These are phyloP conservation scores for Lagria hirta DNA, from an alignment of 2,888 invertebrate genomes.

Conservation along the genomic window DNA sequence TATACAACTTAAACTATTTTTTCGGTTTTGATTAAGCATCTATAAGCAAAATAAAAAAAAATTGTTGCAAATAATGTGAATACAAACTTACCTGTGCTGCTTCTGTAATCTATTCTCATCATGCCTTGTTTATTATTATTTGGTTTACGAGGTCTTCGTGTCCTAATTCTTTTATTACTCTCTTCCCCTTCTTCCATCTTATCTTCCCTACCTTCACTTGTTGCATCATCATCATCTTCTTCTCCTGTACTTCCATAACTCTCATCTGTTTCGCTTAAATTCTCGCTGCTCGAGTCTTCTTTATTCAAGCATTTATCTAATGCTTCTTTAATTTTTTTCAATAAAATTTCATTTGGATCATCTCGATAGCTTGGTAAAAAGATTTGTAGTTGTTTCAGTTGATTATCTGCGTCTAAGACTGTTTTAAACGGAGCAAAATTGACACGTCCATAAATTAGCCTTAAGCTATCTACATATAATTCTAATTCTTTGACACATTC, in stretches of 20 bases:
- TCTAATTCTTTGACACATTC: conserved; percentile 74
- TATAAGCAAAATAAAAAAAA: not conserved
- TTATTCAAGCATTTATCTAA: conserved; percentile 3
- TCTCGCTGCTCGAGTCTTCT: conserved; percentile 7
- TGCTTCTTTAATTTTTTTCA: conserved; percentile 11
- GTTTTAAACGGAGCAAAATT: conserved; percentile 72
- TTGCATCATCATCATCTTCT: conserved; percentile 26
- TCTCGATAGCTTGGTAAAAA: conserved; percentile 59
- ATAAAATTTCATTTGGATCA: conserved; percentile 9
- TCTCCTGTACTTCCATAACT: conserved; percentile 21
- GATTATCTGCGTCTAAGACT: conserved; percentile 64
- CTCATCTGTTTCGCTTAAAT: not conserved
- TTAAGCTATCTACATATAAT: conserved; percentile 72
- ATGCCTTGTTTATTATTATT: conserved; percentile 30
- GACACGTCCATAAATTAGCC: conserved; percentile 70
- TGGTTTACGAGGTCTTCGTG: too few relatives aligned
- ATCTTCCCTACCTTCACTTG: conserved; percentile 36
- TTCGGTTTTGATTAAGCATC: too few relatives aligned
- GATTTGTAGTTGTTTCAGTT: conserved; percentile 63
- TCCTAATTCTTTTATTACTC: conserved; percentile 1
- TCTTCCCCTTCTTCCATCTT: conserved; percentile 24
- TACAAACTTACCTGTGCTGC: conserved; percentile 10
- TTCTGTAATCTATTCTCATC: conserved; percentile 20
- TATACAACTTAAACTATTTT: too few relatives aligned
- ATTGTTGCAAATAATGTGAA: not conserved